Conservation (phyloP, 1,140 invertebrate genomes). For the Metopolophium dirhodum region DNA sequence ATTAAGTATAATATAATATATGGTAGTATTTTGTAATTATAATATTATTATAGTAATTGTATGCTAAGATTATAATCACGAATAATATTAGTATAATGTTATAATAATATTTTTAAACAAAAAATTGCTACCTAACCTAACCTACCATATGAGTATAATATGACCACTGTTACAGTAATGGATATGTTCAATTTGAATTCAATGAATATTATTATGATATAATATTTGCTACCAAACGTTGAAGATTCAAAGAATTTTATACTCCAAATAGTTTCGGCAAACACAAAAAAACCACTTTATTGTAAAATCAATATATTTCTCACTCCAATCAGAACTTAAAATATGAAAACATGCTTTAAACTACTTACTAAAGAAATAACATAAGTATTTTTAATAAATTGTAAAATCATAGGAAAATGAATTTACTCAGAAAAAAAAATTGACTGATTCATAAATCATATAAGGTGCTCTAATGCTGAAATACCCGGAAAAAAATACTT, state of each 20-base stretch:
- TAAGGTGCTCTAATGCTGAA: neutral
- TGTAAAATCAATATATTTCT: neutral
- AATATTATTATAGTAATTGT: too few relatives aligned
- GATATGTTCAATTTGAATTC: too few relatives aligned
- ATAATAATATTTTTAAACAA: too few relatives aligned
- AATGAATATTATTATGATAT: too few relatives aligned
- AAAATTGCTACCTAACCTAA: too few relatives aligned
- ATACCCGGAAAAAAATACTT: neutral
- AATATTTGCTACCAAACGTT: neutral
- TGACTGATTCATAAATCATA: neutral
- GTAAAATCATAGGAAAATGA: neutral
- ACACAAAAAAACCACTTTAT: neutral
- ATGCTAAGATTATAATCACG: too few relatives aligned
- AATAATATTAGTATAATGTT: too few relatives aligned
- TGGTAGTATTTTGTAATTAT: too few relatives aligned
- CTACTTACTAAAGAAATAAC: neutral
- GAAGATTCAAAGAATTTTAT: neutral
- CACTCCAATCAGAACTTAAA: neutral
- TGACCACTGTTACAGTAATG: too few relatives aligned
- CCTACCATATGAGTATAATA: too few relatives aligned
- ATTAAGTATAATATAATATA: too few relatives aligned
- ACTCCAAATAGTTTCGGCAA: neutral
- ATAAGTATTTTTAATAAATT: neutral
- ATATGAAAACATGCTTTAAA: neutral
- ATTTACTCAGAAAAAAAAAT: neutral